Percentiles rank a stretch among this genome's conserved stretches.
phyloP scores from a whole-genome alignment of 2,888 invertebrate genomes.

The Drosophila diplacantha region DNA sequence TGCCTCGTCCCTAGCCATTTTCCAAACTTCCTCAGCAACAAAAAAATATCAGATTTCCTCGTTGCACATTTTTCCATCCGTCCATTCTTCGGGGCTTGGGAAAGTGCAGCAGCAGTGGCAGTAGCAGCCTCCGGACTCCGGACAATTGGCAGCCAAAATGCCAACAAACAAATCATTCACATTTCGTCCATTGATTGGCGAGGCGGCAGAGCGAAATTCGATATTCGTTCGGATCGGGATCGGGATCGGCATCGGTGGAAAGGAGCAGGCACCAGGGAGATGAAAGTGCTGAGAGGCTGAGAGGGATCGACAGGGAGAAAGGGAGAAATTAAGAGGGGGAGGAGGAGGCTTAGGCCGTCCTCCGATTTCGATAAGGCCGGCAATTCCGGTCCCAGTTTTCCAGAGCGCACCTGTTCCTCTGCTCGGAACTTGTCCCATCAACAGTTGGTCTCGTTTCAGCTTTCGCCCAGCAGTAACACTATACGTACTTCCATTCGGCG shows the following conservation, averaged over 20 bases:
- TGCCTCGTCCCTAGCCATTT: conserved; percentile 41
- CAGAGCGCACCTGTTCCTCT: conserved; percentile 28
- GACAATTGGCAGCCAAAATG: conserved; percentile 71
- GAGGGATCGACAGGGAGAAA: conserved; percentile 4
- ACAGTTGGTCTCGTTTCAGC: conserved; percentile 28
- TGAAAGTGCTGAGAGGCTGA: conserved; percentile 19
- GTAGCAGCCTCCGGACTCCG: conserved; percentile 32
- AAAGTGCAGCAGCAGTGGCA: conserved; percentile 47
- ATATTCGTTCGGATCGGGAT: conserved; percentile 30
- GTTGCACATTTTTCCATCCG: conserved; percentile 61
- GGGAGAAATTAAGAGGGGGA: background rate
- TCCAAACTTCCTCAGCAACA: conserved; percentile 43
- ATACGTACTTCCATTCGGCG: conserved; percentile 34
- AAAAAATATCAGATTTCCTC: conserved; percentile 67
- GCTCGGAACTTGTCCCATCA: conserved; percentile 23
- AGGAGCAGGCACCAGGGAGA: background rate
- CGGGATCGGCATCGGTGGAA: conserved; percentile 10
- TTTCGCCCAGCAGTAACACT: conserved; percentile 6
- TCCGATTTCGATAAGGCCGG: conserved; percentile 23
- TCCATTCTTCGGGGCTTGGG: conserved; percentile 52
- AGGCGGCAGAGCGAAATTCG: conserved; percentile 60
- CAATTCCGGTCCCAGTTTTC: conserved; percentile 17
- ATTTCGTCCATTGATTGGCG: conserved; percentile 62
- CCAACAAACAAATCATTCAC: conserved; percentile 66
- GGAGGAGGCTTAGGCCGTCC: conserved; percentile 12